Evolutionary conservation across 1,140 invertebrate species (phyloP).

Genomic region (Aphelenchoides avenae): DNA sequence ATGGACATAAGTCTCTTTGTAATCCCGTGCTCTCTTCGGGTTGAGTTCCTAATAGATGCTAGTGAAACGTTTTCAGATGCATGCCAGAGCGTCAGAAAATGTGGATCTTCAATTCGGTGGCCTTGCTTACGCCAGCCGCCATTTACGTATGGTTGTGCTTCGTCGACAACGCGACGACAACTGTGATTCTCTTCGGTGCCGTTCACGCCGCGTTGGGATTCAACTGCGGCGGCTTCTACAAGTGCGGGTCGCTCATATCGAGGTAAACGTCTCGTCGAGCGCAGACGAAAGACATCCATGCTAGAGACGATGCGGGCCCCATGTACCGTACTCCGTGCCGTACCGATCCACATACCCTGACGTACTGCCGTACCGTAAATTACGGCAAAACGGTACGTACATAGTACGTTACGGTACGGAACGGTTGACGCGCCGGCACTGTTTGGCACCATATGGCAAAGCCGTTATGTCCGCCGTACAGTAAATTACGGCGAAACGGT

Average conservation of each 20-base stretch:
- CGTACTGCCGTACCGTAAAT: too few species aligned
- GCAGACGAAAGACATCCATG: too few species aligned
- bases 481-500: too few species aligned
- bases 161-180: slow-evolving; percentile 12
- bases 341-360: too few species aligned
- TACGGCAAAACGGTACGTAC: too few species aligned
- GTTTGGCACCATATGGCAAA: too few species aligned
- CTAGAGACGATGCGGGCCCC: too few species aligned
- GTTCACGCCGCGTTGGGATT: slow-evolving; percentile 41
- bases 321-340: too few species aligned
- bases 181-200: slow-evolving; percentile 31
- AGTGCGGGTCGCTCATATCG: slow-evolving; percentile 46
- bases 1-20: neutral
- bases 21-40: neutral
- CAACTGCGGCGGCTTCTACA: slow-evolving; percentile 51
- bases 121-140: slow-evolving; percentile 41
- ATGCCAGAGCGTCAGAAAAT: slow-evolving; percentile 38
- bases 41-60: neutral
- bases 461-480: too few species aligned
- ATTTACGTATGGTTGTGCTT: slow-evolving; percentile 45
- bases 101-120: slow-evolving; percentile 50
- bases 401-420: too few species aligned
- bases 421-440: too few species aligned
- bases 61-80: slow-evolving; percentile 22
- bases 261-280: too few species aligned